A percentile compares a stretch with the other conserved stretches of the same genome.
Evolutionary conservation across 2,797 vertebrate species (phyloP).

Genomic region (Melanotaenia boesemani): DNA sequence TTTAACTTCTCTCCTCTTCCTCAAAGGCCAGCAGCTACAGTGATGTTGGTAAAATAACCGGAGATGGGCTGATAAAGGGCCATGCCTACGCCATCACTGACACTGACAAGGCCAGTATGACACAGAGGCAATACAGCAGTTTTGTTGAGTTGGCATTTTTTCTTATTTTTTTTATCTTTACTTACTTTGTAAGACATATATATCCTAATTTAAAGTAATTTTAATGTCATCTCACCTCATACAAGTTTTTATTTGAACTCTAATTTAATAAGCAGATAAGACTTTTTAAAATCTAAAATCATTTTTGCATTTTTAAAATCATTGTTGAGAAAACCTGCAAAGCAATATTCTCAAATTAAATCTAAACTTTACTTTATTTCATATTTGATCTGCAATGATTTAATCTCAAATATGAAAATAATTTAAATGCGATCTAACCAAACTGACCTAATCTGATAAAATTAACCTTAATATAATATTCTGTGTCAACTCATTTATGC

Average conservation of each 20-base stretch:
- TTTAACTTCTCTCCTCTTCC: constrained; percentile 11
- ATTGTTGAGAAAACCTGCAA: not conserved
- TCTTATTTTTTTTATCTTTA: too few species aligned
- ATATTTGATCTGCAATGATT: not conserved
- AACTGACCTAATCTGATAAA: not conserved
- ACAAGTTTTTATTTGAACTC: too few species aligned
- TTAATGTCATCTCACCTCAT: not conserved
- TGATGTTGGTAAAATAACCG: constrained; percentile 79
- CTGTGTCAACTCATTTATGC: not conserved
- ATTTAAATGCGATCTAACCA: not conserved
- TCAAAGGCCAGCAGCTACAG: constrained; percentile 73
- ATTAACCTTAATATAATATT: not conserved
- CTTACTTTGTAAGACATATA: too few species aligned
- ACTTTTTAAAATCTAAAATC: too few species aligned
- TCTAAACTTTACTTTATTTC: not conserved
- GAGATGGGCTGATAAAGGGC: constrained; percentile 86
- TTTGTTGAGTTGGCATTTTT: too few species aligned
- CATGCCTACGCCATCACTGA: constrained; percentile 90
- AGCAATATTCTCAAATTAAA: not conserved
- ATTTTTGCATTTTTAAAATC: too few species aligned
- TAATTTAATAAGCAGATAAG: too few species aligned
- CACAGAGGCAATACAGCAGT: not conserved
- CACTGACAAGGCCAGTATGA: constrained; percentile 72
- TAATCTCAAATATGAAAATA: not conserved
- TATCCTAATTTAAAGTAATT: not conserved